A percentile compares a stretch with the other conserved stretches of the same genome.
Conservation (phyloP, 2,797 vertebrate species). For the Micrastur ruficollis region DNA sequence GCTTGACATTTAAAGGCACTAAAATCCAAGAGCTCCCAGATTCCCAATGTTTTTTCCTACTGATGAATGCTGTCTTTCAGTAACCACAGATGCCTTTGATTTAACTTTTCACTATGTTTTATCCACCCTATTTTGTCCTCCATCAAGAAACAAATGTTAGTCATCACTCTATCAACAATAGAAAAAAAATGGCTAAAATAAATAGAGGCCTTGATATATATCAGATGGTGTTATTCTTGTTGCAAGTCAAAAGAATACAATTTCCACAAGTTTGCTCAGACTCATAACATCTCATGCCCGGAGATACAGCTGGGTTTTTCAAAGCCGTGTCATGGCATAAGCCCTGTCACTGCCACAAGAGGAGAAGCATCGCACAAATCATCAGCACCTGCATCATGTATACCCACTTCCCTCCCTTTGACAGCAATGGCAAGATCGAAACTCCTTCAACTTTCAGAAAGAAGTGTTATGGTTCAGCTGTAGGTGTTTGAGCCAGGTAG, state of each 20-base stretch:
- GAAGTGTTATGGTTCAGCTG: background rate
- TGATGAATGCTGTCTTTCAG: background rate
- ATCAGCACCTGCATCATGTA: background rate
- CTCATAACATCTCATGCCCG: background rate
- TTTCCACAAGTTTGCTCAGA: background rate
- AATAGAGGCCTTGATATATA: background rate
- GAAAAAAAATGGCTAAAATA: conserved; percentile 16
- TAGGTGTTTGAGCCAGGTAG: background rate
- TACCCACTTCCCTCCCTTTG: background rate
- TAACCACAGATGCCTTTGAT: background rate
- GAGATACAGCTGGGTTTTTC: conserved; percentile 34
- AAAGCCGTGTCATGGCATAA: background rate
- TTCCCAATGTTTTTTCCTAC: background rate
- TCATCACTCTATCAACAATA: background rate
- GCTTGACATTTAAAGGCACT: background rate
- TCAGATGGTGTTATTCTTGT: background rate
- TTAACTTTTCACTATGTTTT: conserved; percentile 22
- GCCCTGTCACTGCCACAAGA: background rate
- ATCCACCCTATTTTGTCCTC: background rate
- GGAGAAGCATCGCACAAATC: background rate
- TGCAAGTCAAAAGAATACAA: background rate
- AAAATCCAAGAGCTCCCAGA: background rate
- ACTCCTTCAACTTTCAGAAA: background rate
- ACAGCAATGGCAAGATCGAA: background rate
- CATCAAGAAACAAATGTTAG: conserved; percentile 29